Conservation (phyloP, 2,888 invertebrate species). For the Drosophila pegasa region DNA sequence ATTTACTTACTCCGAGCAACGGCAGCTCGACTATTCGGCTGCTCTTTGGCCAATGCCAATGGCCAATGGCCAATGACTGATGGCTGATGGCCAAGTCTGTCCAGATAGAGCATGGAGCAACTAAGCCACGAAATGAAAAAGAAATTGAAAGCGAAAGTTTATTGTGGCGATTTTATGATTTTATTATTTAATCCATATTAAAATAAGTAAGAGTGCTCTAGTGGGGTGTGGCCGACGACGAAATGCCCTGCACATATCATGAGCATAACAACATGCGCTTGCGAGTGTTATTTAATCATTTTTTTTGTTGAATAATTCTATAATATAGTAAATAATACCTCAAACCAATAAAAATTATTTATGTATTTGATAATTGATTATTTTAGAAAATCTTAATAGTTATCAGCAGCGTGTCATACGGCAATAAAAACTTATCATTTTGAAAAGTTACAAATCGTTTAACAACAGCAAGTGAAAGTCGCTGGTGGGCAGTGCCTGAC, state of each 20-base stretch:
- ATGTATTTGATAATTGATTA: background rate
- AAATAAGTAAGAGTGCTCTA: slow-evolving; percentile 4
- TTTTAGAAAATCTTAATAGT: background rate
- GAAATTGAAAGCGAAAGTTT: slow-evolving; percentile 76
- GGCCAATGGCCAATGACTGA: slow-evolving; percentile 16
- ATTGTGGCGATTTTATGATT: slow-evolving; percentile 23
- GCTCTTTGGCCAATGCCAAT: slow-evolving; percentile 20
- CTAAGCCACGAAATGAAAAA: slow-evolving; percentile 25
- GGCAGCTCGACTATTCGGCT: slow-evolving; percentile 3
- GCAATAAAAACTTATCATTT: background rate
- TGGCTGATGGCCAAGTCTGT: slow-evolving; percentile 39
- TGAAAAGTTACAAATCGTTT: background rate
- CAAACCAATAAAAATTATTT: background rate
- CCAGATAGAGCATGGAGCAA: slow-evolving; percentile 22
- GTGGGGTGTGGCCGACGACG: background rate
- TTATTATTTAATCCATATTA: slow-evolving; percentile 42
- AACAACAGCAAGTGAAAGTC: background rate
- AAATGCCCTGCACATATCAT: background rate
- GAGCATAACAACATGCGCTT: background rate
- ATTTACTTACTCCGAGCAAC: slow-evolving; percentile 39
- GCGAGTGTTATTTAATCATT: background rate
- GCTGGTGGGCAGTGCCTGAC: background rate
- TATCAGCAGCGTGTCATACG: background rate
- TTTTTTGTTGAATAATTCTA: background rate
- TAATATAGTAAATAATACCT: background rate